These are phyloP conservation scores for Phymastichus coffea DNA, from an alignment of 1,140 invertebrate species.

Conservation along the genomic window DNA sequence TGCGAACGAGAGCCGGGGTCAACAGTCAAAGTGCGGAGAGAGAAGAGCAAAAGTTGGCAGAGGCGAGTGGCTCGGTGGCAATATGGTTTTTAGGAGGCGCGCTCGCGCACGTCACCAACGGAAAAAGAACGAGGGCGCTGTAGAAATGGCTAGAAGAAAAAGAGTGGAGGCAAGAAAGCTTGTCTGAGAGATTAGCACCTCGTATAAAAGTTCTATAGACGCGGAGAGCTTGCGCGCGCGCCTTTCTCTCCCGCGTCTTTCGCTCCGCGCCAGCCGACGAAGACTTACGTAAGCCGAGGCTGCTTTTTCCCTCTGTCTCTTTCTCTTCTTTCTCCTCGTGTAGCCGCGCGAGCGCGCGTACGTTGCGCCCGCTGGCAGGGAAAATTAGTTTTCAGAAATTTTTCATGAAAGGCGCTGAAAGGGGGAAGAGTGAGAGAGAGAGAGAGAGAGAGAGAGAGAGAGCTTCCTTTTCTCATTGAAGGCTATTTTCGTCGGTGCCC, in stretches of 20 bases:
- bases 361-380: constrained; percentile 2
- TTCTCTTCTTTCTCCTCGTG: background rate
- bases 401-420: constrained; percentile 55
- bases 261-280: background rate
- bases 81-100: constrained; percentile 5
- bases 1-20: background rate
- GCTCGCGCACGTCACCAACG: too few relatives aligned
- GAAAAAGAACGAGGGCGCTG: background rate
- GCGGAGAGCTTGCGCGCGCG: background rate
- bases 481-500: constrained; percentile 50
- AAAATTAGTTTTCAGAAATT: constrained; percentile 57
- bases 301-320: background rate
- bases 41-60: background rate
- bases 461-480: constrained; percentile 55
- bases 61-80: background rate
- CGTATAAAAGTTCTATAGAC: constrained; percentile 54
- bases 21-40: background rate
- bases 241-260: too few relatives aligned
- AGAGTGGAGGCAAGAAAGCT: constrained; percentile 37
- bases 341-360: background rate
- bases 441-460: constrained; percentile 23
- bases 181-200: constrained; percentile 58
- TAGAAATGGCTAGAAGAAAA: background rate
- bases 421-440: constrained; percentile 15
- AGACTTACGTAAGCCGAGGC: constrained; percentile 16